Percentiles rank a stretch among this genome's conserved stretches.
Evolutionary conservation across 1,140 invertebrate genomes (phyloP).

Genomic region (Sminthurinus signatus): DNA sequence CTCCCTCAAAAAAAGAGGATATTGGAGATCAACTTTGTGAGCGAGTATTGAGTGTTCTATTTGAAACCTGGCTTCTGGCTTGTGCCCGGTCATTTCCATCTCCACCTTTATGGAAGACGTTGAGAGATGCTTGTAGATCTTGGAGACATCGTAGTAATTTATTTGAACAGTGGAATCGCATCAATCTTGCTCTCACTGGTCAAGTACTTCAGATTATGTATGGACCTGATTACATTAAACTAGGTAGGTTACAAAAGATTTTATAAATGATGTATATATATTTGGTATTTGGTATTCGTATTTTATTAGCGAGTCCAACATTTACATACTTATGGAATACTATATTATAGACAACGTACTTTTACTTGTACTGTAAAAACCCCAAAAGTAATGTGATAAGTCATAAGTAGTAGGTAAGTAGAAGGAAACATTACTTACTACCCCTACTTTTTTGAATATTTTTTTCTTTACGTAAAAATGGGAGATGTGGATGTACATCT

Average conservation of each 20-base stretch:
- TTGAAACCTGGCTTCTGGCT: constrained; percentile 91
- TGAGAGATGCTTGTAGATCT: constrained; percentile 81
- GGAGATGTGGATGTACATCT: too few species aligned
- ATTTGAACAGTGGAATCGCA: constrained; percentile 90
- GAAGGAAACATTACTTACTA: too few species aligned
- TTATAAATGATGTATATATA: not conserved
- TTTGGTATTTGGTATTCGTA: too few species aligned
- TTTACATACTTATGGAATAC: too few species aligned
- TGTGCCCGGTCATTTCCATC: constrained; percentile 85
- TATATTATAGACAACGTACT: too few species aligned
- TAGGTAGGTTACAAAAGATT: constrained; percentile 38
- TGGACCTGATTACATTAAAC: constrained; percentile 72
- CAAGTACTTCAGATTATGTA: constrained; percentile 80
- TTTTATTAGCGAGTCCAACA: not conserved
- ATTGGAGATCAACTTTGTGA: constrained; percentile 92
- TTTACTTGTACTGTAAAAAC: too few species aligned
- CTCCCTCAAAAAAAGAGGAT: constrained; percentile 86
- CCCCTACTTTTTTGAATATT: too few species aligned
- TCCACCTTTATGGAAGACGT: constrained; percentile 86
- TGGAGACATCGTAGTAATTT: constrained; percentile 89
- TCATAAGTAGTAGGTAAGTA: too few species aligned
- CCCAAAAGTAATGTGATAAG: too few species aligned
- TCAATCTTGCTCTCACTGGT: constrained; percentile 81
- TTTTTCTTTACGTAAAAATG: too few species aligned
- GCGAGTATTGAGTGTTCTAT: constrained; percentile 82